Conservation (phyloP, 2,113 vertebrate genomes). For the Cephalopterus ornatus region DNA sequence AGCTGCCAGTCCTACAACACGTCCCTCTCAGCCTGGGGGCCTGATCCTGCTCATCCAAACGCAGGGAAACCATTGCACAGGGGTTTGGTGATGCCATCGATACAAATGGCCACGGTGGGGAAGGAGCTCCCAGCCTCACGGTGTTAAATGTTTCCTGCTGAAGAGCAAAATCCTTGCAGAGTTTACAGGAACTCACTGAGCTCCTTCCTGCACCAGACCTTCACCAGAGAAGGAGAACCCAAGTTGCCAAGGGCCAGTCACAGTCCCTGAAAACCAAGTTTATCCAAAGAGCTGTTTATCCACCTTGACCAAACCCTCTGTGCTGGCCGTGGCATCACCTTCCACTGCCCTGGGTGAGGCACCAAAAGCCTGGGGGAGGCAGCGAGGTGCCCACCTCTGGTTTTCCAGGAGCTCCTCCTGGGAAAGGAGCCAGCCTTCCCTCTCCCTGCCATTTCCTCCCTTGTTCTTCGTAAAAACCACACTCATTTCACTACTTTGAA, state of each 20-base stretch:
- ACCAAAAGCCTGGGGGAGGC: neutral
- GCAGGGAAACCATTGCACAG: neutral
- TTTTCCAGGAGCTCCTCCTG: neutral
- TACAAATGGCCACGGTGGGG: rapidly evolving
- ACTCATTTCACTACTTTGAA: slow-evolving; percentile 25
- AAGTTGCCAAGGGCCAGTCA: neutral
- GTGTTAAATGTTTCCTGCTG: neutral
- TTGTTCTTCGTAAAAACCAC: neutral
- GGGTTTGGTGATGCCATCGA: too few relatives aligned
- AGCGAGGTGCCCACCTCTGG: neutral
- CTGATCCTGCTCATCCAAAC: neutral
- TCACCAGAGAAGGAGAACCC: neutral
- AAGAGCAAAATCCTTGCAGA: slow-evolving; percentile 1
- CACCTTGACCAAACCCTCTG: neutral
- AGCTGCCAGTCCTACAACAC: rapidly evolving
- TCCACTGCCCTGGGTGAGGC: rapidly evolving
- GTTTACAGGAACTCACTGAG: neutral
- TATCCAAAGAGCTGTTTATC: neutral
- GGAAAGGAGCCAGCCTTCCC: neutral
- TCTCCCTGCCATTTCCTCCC: neutral
- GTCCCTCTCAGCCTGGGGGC: neutral
- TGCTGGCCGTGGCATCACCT: neutral
- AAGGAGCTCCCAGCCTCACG: neutral
- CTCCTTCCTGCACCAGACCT: neutral
- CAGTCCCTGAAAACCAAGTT: neutral